phyloP scores from a whole-genome alignment of 2,888 invertebrate species.

The Rhogogaster chlorosoma region DNA sequence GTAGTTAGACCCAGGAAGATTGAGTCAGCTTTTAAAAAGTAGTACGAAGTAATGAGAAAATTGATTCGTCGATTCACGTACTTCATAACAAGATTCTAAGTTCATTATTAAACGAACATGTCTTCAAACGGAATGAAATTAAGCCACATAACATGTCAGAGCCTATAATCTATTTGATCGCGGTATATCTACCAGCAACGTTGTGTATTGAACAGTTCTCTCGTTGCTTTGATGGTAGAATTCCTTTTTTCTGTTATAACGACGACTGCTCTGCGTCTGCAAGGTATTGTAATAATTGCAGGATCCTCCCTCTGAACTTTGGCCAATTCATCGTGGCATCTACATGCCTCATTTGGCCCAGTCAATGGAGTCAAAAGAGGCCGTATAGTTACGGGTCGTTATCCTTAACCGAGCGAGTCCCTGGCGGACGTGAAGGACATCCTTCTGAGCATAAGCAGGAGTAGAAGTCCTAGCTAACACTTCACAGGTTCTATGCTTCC shows the following conservation, averaged over 20 bases:
- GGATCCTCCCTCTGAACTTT: conserved; percentile 33
- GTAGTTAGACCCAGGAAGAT: neutral
- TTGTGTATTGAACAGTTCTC: neutral
- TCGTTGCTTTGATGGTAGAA: neutral
- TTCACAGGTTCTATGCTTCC: conserved; percentile 22
- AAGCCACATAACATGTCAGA: neutral
- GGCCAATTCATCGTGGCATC: conserved; percentile 43
- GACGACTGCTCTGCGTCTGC: neutral
- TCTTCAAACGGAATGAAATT: neutral
- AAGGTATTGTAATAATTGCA: conserved; percentile 26
- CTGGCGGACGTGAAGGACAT: conserved; percentile 30
- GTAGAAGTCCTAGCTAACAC: conserved; percentile 20
- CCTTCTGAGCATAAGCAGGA: conserved; percentile 19
- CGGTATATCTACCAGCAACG: neutral
- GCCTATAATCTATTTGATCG: neutral
- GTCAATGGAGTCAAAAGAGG: conserved; percentile 49
- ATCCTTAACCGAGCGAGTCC: conserved; percentile 48
- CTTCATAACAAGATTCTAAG: neutral
- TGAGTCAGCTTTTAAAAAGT: neutral
- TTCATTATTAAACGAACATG: neutral
- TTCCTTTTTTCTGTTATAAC: neutral
- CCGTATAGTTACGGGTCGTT: conserved; percentile 47
- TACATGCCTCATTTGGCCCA: conserved; percentile 42
- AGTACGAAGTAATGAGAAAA: neutral
- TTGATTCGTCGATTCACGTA: neutral